Evolutionary conservation across 2,113 vertebrate species (phyloP), one percentile per base, ranked within the genome.

Genomic region (Desmodus rotundus): DNA sequence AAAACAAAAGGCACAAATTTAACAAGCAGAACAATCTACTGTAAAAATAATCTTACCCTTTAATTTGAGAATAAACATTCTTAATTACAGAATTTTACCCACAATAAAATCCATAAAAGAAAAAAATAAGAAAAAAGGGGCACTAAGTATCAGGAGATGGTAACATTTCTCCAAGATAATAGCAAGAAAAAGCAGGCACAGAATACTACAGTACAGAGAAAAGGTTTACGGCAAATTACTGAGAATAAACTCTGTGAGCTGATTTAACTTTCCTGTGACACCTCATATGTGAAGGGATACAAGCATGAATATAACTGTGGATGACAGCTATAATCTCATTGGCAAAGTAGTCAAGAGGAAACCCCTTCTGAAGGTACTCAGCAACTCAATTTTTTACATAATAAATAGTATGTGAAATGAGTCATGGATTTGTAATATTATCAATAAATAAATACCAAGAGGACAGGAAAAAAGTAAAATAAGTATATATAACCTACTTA

Each of bases 1-100:
- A 98, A 96, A 93, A 84, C 82, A 91, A 98, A 96, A 96, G 41
- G 16, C 74, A 97, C 13, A 93, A 77, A 85, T 89, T 96, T 89
- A 90, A 80, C 85, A 73, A 97, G 41, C 3, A 73, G 63, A 93
- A 89, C 20, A 93, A 91, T 73, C 13, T 63, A 73, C n/a, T 67
- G 1, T n/a, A 85, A 84, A 95, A 86, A 94, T 87, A 89, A 95
- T 56, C 24, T 38, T 77, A 77, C 9, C 2, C 33, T 93, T 88
- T 90, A 92, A 74, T 28, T 38, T 47, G 12, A 87, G 41, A 89
- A 77, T 22, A 92, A 96, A 77, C 7, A 80, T 88, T 45, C 13
- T 73, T 84, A 89, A 92, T 87, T 94, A 94, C 4, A 96, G 54
- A 87, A 91, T 88, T 85, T 80, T 78, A 87, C 11, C 36, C 41